Evolutionary conservation across 2,113 vertebrate species (phyloP), one percentile per base, ranked within the genome.

Genomic region (Semicossyphus pulcher): DNA sequence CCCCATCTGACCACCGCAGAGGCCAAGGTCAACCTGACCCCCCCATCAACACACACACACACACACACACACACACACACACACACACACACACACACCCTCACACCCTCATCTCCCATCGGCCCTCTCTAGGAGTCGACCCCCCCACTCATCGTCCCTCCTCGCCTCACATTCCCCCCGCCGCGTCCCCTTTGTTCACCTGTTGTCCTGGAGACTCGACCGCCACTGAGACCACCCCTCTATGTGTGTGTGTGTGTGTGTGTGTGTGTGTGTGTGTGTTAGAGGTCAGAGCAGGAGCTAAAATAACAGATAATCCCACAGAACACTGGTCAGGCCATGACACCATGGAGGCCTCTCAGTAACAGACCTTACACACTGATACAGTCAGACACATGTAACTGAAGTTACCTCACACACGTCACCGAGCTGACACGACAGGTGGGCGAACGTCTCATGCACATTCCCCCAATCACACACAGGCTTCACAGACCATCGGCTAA

Each of bases 131-230:
- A 58, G 62, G 61, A 73, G 59, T 73, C 70, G 75, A 0, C 18
- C 53, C 49, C 9, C 53, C 47, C 57, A 14, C 28, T 2, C 64
- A 21, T 14, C 26, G 39, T 52, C 67, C 16, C 41, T 53, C 32
- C 59, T 51, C 12, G 57, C 75, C 78, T 69, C 85, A 54, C 90
- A 93, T 93, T 93, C 92, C 87, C 90, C 86, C 83, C 71, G 59
- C 67, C 54, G 81, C 58, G 72, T 74, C 83, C 87, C 79, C 90
- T 89, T 93, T 93, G 91, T 94, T 83, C 87, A 90, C 83, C 87
- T 93, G 93, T 94, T 93, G 93, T 93, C 91, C 74, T 71, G 92
- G 93, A 90, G 91, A 94, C 91, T 80, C 70, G 54, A 88, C 60
- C 78, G 73, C 87, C 59, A 72, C 80, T 31, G 80, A 89, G 91